phyloP scores from a whole-genome alignment of 2,797 vertebrate species.

The Emydoidea blandingii region DNA sequence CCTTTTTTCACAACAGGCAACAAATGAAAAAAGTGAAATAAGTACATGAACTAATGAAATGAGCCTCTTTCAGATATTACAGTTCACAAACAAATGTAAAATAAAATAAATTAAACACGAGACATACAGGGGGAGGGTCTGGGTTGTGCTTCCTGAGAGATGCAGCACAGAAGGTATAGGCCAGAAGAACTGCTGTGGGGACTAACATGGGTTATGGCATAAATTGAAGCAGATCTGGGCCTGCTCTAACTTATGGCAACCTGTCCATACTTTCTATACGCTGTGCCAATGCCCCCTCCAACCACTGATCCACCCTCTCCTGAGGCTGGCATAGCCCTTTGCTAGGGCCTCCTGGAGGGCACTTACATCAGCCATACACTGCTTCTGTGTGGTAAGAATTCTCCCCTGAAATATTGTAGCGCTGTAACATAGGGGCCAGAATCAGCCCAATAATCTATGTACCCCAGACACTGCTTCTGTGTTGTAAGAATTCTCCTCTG shows the following conservation, averaged over 20 bases:
- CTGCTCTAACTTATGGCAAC: neutral
- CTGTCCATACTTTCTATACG: neutral
- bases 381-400: neutral
- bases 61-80: neutral
- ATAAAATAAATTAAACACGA: neutral
- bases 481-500: neutral
- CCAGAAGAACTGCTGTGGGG: neutral
- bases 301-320: too few species aligned
- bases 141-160: rapidly evolving
- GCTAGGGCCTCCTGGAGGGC: neutral
- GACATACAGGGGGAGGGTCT: neutral
- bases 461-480: neutral
- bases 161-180: neutral
- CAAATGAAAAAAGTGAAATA: neutral
- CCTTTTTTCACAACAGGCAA: neutral
- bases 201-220: neutral
- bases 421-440: neutral
- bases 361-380: neutral
- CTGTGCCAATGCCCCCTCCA: neutral
- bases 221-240: neutral
- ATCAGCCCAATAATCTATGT: neutral
- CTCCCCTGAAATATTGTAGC: too few species aligned
- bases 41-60: neutral
- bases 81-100: neutral
- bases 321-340: too few species aligned